Evolutionary conservation across 2,888 invertebrate species (phyloP).

Genomic region (Spilosoma lubricipeda): DNA sequence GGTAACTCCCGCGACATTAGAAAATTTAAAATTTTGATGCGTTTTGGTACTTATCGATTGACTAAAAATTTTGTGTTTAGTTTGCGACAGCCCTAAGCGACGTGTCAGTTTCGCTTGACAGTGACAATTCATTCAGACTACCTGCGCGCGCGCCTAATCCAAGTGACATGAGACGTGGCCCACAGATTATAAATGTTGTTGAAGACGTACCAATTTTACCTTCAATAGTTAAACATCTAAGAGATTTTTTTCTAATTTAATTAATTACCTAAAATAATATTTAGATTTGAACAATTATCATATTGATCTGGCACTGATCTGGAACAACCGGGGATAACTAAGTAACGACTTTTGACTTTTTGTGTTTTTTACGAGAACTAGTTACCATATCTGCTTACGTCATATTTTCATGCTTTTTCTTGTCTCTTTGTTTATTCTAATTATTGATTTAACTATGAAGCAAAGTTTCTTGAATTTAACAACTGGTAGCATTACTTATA

Average conservation of each 20-base stretch:
- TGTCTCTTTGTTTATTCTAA: background rate
- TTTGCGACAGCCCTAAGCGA: constrained; percentile 67
- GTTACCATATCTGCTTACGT: background rate
- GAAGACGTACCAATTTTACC: constrained; percentile 5
- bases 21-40: no score
- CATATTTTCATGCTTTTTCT: no score
- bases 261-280: constrained; percentile 31
- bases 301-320: background rate
- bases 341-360: no score
- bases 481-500: background rate
- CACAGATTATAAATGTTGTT: constrained; percentile 58
- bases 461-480: background rate
- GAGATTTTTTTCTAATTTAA: background rate
- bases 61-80: no score
- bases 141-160: constrained; percentile 84
- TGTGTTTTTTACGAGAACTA: background rate
- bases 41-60: no score
- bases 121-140: constrained; percentile 85
- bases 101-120: constrained; percentile 75
- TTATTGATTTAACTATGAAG: background rate
- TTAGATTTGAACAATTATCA: background rate
- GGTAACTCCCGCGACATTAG: no score
- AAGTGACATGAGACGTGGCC: constrained; percentile 71
- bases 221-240: constrained; percentile 13
- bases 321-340: background rate